Base-by-base conservation (phyloP, 2,113 vertebrate species). In the Phalacrocorax brasilianus region DNA sequence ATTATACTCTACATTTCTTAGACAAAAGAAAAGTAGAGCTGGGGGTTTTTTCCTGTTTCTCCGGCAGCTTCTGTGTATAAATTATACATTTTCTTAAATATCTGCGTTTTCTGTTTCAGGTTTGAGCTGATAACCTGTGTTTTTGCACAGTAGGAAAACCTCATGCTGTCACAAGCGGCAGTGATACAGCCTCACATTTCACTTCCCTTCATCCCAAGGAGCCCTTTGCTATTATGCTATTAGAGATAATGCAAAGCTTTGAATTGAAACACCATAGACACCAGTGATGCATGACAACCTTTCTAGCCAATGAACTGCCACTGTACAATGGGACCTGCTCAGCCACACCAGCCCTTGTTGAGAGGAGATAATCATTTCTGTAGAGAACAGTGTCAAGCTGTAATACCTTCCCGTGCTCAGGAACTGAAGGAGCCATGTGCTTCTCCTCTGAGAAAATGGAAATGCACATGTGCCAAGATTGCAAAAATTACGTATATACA, bases 71-170 rank as follows among this genome's bases (percentile, higher is more conserved):
- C 89, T 97, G 86, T 82, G 76, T 95, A 96, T 96, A 98, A 96
- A 98, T 97, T 96, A 96, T 84, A 91, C 62, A 96, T 97, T 97
- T 97, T 97, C 95, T 95, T 97, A 97, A 95, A 84, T 94, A 97
- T 96, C 97, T 97, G 82, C 92, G 92, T 95, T 97, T 98, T 89
- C 94, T 97, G 38, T 97, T 98, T 97, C 96, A 97, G 94, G 94
- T 98, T 97, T 89, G 87, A 93, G 95, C 78, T 94, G 94, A 96
- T 96, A 97, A 97, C 97, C 93, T 95, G 90, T 97, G 93, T 96
- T 98, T 96, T 97, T 97, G 86, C 82, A 3, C 93, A 94, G 94
- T 66, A 95, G 86, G 91, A 89, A 96, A 97, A 94, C 85, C 85
- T 93, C 90, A 96, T 75, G 90, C 93, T 97, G 94, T 90, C 94